phyloP scores from a whole-genome alignment of 2,113 vertebrate species.

The Elanus axillaris region DNA sequence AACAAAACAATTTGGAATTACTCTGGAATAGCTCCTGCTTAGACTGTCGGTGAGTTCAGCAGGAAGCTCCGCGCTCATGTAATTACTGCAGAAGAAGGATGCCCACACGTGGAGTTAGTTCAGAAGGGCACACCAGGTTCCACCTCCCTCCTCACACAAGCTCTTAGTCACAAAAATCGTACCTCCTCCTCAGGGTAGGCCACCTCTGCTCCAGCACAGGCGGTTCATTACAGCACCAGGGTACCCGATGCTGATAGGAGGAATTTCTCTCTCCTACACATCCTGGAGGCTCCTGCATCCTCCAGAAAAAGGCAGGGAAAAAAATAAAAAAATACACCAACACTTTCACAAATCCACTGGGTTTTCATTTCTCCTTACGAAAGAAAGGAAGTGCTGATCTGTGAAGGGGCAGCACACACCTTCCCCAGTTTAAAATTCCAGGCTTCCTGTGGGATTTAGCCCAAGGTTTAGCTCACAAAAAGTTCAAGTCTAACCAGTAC shows the following conservation, averaged over 20 bases:
- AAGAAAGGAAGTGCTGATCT: background rate
- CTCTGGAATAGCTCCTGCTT: background rate
- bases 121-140: background rate
- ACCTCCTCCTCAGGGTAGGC: background rate
- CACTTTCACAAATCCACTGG: background rate
- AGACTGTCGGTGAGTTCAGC: background rate
- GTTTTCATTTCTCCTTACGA: background rate
- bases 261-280: background rate
- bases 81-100: background rate
- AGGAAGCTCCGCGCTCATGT: accelerated
- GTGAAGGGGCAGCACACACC: background rate
- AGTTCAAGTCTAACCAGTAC: background rate
- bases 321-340: background rate
- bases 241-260: accelerated
- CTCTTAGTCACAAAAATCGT: accelerated
- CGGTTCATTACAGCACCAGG: accelerated
- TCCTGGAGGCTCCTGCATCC: background rate
- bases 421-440: background rate
- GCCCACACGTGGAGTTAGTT: accelerated
- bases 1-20: accelerated
- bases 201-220: background rate
- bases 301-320: background rate
- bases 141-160: background rate
- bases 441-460: background rate
- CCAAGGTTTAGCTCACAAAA: background rate